Percentiles rank a stretch among this genome's conserved stretches.
Evolutionary conservation across 2,797 vertebrate species (phyloP).

Genomic region (Chloroceryle inda): DNA sequence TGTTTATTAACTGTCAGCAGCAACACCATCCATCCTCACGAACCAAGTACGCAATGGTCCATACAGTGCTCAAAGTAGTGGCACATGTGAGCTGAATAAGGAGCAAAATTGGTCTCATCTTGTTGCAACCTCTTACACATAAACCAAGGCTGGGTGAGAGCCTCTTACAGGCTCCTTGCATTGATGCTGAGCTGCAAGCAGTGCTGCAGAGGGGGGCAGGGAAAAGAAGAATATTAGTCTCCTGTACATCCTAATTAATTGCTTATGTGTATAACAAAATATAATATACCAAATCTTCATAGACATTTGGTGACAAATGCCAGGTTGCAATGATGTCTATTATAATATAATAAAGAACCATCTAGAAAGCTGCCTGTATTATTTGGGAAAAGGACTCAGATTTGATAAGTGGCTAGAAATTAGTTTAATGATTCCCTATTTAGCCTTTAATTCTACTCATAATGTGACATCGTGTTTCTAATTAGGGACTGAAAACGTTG

Average conservation of each 20-base stretch:
- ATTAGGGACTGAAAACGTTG: constrained; percentile 30
- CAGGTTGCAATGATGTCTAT: background rate
- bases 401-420: constrained; percentile 37
- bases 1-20: background rate
- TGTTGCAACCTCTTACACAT: background rate
- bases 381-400: background rate
- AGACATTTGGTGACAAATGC: background rate
- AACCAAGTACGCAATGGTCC: accelerated
- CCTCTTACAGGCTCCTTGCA: background rate
- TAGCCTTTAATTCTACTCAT: constrained; percentile 32
- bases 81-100: background rate
- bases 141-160: background rate
- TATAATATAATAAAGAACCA: background rate
- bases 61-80: background rate
- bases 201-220: background rate
- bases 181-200: background rate
- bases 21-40: background rate
- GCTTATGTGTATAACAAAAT: background rate
- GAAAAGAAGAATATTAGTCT: background rate
- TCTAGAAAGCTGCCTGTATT: background rate
- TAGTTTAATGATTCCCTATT: constrained; percentile 41
- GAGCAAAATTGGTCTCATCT: background rate
- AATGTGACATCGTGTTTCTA: constrained; percentile 17
- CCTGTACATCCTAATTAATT: background rate
- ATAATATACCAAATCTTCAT: background rate